Evolutionary conservation across 2,888 invertebrate species (phyloP).

Genomic region (Hirtodrosophila confusa): DNA sequence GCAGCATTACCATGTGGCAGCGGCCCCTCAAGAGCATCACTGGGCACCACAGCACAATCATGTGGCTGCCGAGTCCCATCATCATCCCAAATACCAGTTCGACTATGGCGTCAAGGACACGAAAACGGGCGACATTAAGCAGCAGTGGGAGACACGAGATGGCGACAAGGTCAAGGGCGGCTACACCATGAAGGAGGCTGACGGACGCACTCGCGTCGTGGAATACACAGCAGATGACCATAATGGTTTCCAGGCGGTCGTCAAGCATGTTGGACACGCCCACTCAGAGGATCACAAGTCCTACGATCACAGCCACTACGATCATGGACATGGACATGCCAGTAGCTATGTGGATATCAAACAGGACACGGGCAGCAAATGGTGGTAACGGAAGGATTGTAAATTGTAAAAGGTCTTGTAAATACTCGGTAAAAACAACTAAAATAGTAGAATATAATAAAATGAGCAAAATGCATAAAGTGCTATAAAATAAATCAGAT

Average conservation of each 20-base stretch:
- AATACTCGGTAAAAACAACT: constrained; percentile 5
- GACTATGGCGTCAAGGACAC: constrained; percentile 85
- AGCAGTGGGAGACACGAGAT: constrained; percentile 85
- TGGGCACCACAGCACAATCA: constrained; percentile 58
- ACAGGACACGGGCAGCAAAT: constrained; percentile 63
- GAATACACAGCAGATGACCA: constrained; percentile 85
- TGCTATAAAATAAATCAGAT: too few relatives aligned
- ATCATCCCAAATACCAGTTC: constrained; percentile 84
- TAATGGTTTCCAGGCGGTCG: constrained; percentile 85
- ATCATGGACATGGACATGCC: constrained; percentile 63
- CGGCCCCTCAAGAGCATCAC: too few relatives aligned
- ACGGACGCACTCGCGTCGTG: constrained; percentile 85
- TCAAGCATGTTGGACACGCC: constrained; percentile 84
- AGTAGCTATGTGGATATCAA: constrained; percentile 78
- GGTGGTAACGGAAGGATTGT: constrained; percentile 33
- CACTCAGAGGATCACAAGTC: constrained; percentile 65
- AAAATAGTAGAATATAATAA: constrained; percentile 27
- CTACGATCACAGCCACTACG: constrained; percentile 30
- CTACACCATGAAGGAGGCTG: constrained; percentile 85
- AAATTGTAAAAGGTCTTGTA: not conserved
- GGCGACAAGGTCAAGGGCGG: constrained; percentile 85
- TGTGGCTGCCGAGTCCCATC: constrained; percentile 81
- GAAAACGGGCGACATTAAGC: constrained; percentile 85
- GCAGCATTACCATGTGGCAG: constrained; percentile 9
- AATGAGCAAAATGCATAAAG: not conserved